Evolutionary conservation across 2,888 invertebrate genomes (phyloP), one percentile per base, ranked within the genome.

Genomic region (Cephus pulcher): DNA sequence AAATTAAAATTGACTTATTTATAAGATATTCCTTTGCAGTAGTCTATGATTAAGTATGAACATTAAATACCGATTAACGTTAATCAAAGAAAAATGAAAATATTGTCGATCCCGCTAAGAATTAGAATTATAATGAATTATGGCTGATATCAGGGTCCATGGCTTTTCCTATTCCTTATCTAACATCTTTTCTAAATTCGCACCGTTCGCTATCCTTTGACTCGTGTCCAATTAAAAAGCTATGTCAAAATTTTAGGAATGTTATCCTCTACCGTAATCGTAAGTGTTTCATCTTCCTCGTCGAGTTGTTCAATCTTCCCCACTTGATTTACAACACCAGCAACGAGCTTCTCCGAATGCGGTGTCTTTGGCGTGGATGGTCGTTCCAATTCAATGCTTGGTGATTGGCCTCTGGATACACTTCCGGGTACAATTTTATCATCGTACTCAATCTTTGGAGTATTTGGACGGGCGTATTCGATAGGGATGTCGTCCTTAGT

Each of bases 341-440:
- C 81, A 34, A 86, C 80, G 23, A 85, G 70, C 80, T 86, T 84
- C 15, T 86, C 84, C 9, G 82, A 81, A 37, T 81, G 79, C 56
- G 84, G 81, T 32, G 80, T 85, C 73, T 85, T 86, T 33, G 85
- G 84, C 0, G 81, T 84, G 34, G 69, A 70, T 1, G 84, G 84
- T 69, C 78, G 11, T n/a, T 32, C 37, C 1, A 35, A 2, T 34
- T 77, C 75, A 12, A 40, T 69, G 33, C 33, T 73, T 23, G 77
- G 78, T 12, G 81, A 69, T 34, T 79, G 75, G 15, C 74, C 77
- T 11, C 76, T 75, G 0, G 82, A 80, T 11, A 82, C 70, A 37
- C 74, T 78, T 68, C 76, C 82, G 11, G 82, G 79, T 11, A 78
- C 70, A 30, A 80, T 78, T 75, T 78, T 83, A 2, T 84, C 81